These are phyloP conservation scores for Pollimyrus isidori DNA, from an alignment of 2,113 vertebrate genomes.

Conservation along the genomic window DNA sequence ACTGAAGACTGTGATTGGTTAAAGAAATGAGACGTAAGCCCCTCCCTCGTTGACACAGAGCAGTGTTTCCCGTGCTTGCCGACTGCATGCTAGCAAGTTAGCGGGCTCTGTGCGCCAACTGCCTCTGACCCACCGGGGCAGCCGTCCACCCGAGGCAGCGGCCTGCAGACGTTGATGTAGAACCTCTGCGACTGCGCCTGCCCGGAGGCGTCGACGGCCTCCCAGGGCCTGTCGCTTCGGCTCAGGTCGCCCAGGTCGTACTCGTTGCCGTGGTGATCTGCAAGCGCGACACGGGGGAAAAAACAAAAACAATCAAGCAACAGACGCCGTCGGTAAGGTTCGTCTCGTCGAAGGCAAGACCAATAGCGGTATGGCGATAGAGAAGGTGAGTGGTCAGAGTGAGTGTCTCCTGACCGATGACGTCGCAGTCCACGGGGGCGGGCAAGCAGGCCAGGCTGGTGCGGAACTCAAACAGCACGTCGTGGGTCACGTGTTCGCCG, in stretches of 20 bases:
- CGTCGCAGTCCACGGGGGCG: slow-evolving; percentile 77
- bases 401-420: slow-evolving; percentile 59
- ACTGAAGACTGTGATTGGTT: neutral
- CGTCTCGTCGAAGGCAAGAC: neutral
- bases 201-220: slow-evolving; percentile 68
- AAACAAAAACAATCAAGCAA: neutral
- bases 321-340: neutral
- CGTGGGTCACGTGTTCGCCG: slow-evolving; percentile 42
- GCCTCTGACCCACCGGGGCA: slow-evolving; percentile 65
- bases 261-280: slow-evolving; percentile 78
- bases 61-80: no score
- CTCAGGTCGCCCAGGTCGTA: slow-evolving; percentile 84
- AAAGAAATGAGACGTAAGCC: neutral
- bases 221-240: slow-evolving; percentile 64
- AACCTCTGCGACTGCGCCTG: slow-evolving; percentile 60
- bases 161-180: slow-evolving; percentile 84
- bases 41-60: neutral
- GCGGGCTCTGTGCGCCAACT: no score
- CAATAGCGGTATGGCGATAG: neutral
- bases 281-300: slow-evolving; percentile 8
- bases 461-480: slow-evolving; percentile 79
- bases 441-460: slow-evolving; percentile 79
- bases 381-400: no score
- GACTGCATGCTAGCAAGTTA: no score
- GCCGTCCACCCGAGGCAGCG: slow-evolving; percentile 59